Evolutionary conservation across 2,888 invertebrate species (phyloP), one percentile per base, ranked within the genome.

Genomic region (Heliconius sara): DNA sequence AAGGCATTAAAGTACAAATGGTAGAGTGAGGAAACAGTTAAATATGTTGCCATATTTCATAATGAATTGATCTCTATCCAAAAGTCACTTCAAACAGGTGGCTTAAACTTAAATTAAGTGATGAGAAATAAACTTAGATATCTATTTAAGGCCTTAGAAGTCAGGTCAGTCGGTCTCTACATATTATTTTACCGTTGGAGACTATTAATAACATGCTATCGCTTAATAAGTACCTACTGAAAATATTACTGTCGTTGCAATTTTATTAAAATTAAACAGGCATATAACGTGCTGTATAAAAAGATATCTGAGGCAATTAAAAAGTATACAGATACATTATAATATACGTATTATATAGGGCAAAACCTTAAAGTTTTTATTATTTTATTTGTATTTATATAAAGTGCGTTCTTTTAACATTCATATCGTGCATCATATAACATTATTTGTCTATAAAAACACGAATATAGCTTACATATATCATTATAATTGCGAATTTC

Each of bases 191-290:
- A 84, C 87, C 88, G 91, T 91, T 92, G 91, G 88, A 85, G 86
- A 86, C 94, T 91, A 93, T 94, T 94, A 93, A 91, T 90, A 88
- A 85, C 88, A 52, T 52, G 19, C 6, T 52, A 52, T 19, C 2
- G 22, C 52, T 52, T 52, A 52, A 52, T 52, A 52, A 52, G 22
- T 86, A 89, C 86, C 84, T 83, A 87, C 88, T 90, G 88, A 89
- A 90, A 90, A 90, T 90, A 90, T 90, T 86, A 86, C 82, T 85
- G 83, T 84, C 85, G 85, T 85, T 86, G 84, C 83, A 82, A 85
- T 86, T 86, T 85, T 85, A 88, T n/a, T 60, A 84, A 85, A 82
- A 80, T 83, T 83, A 52, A 60, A 80, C 73, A 67, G 52, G 57
- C 74, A 76, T 80, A 52, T 34, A 1, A 10, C 7, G n/a, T 19